These are phyloP conservation scores for Drosophila baimaii DNA, from an alignment of 1,140 invertebrate genomes.

Conservation along the genomic window DNA sequence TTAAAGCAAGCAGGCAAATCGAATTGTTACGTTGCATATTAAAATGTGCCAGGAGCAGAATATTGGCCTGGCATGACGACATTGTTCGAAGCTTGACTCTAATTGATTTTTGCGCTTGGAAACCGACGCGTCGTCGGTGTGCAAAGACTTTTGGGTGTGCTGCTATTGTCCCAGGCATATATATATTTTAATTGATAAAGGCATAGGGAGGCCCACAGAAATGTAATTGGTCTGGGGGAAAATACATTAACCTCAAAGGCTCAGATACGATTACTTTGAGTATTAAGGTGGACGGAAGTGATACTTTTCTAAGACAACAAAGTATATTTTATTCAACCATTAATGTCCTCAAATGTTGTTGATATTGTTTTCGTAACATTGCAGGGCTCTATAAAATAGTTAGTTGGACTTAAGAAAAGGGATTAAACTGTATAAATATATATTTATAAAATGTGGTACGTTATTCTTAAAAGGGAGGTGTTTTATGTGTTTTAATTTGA, in stretches of 20 bases:
- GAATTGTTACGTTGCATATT: conserved; percentile 68
- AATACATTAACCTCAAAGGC: conserved; percentile 12
- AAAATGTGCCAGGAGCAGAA: conserved; percentile 54
- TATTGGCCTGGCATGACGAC: conserved; percentile 21
- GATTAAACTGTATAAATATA: too few species aligned
- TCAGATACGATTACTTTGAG: not conserved
- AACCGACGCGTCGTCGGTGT: conserved; percentile 15
- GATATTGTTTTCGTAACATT: not conserved
- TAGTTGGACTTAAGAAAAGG: too few species aligned
- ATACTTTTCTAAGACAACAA: not conserved
- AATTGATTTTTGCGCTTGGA: conserved; percentile 30
- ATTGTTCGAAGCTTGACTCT: conserved; percentile 22
- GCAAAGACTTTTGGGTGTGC: conserved; percentile 6
- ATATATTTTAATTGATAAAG: conserved; percentile 15
- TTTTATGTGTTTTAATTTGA: too few species aligned
- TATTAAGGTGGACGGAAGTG: too few species aligned
- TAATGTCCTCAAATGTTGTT: too few species aligned
- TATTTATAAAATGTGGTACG: too few species aligned
- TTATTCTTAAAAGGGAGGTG: too few species aligned
- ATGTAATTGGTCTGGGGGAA: not conserved
- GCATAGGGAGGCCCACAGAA: not conserved
- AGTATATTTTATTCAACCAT: not conserved
- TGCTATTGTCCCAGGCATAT: conserved; percentile 1
- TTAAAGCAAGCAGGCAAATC: conserved; percentile 79
- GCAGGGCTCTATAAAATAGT: not conserved